phyloP scores from a whole-genome alignment of 2,797 vertebrate genomes.

The Intellagama lesueurii region DNA sequence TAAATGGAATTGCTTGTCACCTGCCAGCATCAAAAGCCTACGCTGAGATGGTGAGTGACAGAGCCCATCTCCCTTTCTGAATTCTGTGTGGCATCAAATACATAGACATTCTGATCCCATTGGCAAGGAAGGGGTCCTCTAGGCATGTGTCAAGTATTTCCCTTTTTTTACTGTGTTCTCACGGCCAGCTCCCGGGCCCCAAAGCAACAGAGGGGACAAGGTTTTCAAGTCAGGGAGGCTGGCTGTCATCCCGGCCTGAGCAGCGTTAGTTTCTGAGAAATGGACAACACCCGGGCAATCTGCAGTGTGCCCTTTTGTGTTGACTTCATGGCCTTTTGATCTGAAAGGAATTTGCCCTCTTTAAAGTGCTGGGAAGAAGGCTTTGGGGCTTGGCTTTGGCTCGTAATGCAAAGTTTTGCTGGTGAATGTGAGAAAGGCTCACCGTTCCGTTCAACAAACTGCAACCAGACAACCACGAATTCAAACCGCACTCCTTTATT shows the following conservation, averaged over 20 bases:
- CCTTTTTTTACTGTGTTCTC: not conserved
- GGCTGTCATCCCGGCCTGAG: not conserved
- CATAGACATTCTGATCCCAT: no score
- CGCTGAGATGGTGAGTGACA: not conserved
- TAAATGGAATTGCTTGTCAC: not conserved
- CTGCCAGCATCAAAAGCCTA: not conserved
- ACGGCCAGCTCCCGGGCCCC: no score
- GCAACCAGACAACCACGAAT: no score
- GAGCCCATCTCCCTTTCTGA: not conserved
- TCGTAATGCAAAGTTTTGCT: no score
- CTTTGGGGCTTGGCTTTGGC: no score
- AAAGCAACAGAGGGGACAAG: no score
- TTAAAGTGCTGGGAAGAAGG: not conserved
- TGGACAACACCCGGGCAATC: not conserved
- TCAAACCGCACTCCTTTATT: no score
- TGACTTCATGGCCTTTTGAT: not conserved
- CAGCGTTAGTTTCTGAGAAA: no score
- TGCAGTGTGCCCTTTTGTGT: not conserved
- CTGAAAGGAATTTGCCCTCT: not conserved
- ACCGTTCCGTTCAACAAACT: no score
- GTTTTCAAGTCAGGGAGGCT: not conserved
- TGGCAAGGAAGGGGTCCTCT: not conserved
- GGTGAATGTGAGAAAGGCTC: no score
- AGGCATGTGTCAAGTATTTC: not conserved
- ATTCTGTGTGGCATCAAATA: not conserved